Evolutionary conservation across 2,888 invertebrate genomes (phyloP).

Genomic region (Creontiades dilutus): DNA sequence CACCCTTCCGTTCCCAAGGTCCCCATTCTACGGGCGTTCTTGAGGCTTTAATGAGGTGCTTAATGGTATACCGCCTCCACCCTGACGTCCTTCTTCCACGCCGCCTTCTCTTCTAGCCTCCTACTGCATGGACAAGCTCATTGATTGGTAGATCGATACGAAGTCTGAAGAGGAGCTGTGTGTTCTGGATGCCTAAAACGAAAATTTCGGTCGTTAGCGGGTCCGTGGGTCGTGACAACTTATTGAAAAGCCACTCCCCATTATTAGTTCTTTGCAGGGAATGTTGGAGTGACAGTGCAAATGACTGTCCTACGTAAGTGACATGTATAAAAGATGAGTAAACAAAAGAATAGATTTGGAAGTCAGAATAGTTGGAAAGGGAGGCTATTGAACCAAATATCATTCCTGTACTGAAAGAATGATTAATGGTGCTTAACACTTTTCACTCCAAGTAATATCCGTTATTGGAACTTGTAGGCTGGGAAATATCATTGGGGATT

Average conservation of each 20-base stretch:
- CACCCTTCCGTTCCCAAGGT: neutral
- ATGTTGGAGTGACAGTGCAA: neutral
- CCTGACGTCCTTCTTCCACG: too few relatives aligned
- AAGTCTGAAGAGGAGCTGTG: neutral
- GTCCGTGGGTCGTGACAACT: neutral
- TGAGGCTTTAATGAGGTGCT: slow-evolving; percentile 51
- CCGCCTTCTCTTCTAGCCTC: too few relatives aligned
- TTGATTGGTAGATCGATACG: slow-evolving; percentile 56
- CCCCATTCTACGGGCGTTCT: slow-evolving; percentile 9
- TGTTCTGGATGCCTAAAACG: slow-evolving; percentile 7
- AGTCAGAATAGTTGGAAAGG: neutral
- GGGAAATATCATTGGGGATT: too few relatives aligned
- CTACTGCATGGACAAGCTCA: neutral
- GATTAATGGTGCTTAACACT: too few relatives aligned
- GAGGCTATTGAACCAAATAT: neutral
- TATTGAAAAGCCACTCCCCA: slow-evolving; percentile 16
- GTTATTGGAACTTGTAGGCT: too few relatives aligned
- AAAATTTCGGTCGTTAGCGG: slow-evolving; percentile 21
- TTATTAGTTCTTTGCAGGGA: neutral
- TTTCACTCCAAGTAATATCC: too few relatives aligned
- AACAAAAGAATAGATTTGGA: neutral
- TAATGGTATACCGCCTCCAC: slow-evolving; percentile 28
- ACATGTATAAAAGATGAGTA: neutral
- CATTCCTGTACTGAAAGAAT: too few relatives aligned
- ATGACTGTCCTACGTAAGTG: neutral